These are phyloP conservation scores for Netelia fuscicornis DNA, from an alignment of 2,888 invertebrate species.

Conservation along the genomic window DNA sequence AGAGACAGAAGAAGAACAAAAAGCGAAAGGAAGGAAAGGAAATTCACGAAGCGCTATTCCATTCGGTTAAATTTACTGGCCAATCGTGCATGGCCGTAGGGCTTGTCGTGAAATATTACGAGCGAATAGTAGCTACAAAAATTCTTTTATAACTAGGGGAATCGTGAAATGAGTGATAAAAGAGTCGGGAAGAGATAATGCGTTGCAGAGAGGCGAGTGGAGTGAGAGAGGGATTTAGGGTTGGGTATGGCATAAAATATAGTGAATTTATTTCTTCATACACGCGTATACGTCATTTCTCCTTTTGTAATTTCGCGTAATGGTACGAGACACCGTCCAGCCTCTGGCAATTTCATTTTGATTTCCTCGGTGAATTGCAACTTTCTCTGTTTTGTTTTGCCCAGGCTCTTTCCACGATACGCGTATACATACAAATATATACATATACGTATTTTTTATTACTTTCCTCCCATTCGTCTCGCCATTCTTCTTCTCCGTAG, in stretches of 20 bases:
- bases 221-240: neutral
- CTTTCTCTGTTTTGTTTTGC: conserved; percentile 52
- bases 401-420: conserved; percentile 5
- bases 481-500: conserved; percentile 41
- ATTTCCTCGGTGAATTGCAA: conserved; percentile 64
- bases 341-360: conserved; percentile 41
- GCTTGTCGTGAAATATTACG: conserved; percentile 4
- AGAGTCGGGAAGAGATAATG: neutral
- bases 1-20: too few species aligned
- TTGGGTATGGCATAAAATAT: neutral
- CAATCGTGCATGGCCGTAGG: neutral
- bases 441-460: conserved; percentile 11
- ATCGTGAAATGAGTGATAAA: conserved; percentile 20
- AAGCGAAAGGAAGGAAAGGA: neutral
- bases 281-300: conserved; percentile 32
- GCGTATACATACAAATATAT: neutral
- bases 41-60: conserved; percentile 17
- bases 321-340: conserved; percentile 9
- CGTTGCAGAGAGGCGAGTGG: neutral
- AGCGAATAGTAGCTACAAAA: neutral
- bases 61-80: neutral
- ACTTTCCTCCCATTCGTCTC: conserved; percentile 14
- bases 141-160: neutral
- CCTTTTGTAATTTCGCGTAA: conserved; percentile 26
- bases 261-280: conserved; percentile 26